Conservation (phyloP, 2,113 vertebrate genomes). For the Rutilus rutilus region DNA sequence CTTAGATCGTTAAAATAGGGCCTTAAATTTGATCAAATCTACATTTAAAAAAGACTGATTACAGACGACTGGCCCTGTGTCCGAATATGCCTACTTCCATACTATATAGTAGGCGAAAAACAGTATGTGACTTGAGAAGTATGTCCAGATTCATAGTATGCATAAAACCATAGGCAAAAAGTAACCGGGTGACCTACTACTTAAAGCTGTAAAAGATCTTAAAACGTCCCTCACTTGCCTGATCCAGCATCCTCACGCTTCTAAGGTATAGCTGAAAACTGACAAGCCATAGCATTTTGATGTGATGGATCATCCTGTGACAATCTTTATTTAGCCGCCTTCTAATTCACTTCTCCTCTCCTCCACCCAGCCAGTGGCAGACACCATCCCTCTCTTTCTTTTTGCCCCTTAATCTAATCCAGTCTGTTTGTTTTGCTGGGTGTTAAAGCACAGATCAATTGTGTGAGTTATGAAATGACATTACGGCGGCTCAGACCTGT, state of each 20-base stretch:
- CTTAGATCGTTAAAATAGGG: too few species aligned
- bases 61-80: too few species aligned
- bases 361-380: conserved; percentile 27
- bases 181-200: too few species aligned
- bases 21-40: too few species aligned
- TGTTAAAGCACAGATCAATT: conserved; percentile 68
- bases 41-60: too few species aligned
- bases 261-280: not conserved
- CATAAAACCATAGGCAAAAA: too few species aligned
- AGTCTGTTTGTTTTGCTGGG: conserved; percentile 65
- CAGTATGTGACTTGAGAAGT: too few species aligned
- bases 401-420: conserved; percentile 53
- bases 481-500: conserved; percentile 60
- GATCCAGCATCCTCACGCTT: not conserved
- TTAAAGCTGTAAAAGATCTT: not conserved
- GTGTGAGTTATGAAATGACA: conserved; percentile 77
- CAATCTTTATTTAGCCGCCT: conserved; percentile 25
- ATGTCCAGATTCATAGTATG: too few species aligned
- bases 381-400: conserved; percentile 10
- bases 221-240: not conserved
- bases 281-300: conserved; percentile 39
- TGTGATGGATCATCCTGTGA: conserved; percentile 60
- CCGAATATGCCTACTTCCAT: too few species aligned
- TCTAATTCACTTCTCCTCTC: conserved; percentile 15
- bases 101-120: too few species aligned